A percentile compares a stretch with the other conserved stretches of the same genome.
Evolutionary conservation across 1,140 invertebrate genomes (phyloP).

Genomic region (Zaprionus tsacasi): DNA sequence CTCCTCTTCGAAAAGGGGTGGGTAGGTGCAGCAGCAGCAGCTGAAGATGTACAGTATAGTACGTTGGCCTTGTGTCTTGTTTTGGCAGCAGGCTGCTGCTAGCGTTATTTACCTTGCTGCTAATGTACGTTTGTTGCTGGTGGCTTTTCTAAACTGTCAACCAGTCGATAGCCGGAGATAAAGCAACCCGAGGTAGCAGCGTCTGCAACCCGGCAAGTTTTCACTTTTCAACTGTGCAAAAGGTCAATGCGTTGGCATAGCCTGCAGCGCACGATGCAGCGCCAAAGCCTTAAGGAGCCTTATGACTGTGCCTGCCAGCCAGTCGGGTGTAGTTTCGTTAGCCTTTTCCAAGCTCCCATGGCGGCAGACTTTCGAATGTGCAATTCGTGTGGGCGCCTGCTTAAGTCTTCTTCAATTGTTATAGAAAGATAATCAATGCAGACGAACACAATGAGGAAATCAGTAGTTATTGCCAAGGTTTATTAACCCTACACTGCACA

Average conservation of each 20-base stretch:
- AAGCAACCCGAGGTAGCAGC: slow-evolving; percentile 18
- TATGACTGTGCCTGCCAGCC: slow-evolving; percentile 14
- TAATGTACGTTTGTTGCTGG: slow-evolving; percentile 34
- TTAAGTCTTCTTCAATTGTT: slow-evolving; percentile 18
- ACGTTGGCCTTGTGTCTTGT: slow-evolving; percentile 40
- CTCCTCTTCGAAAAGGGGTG: slow-evolving; percentile 34
- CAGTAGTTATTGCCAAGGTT: slow-evolving; percentile 24
- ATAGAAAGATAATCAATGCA: slow-evolving; percentile 24
- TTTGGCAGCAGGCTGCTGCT: slow-evolving; percentile 38
- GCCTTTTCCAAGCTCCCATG: slow-evolving; percentile 27
- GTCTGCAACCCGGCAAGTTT: slow-evolving; percentile 50
- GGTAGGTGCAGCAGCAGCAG: slow-evolving; percentile 16
- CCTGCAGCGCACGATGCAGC: slow-evolving; percentile 10
- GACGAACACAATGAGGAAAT: slow-evolving; percentile 20
- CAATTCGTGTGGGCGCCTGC: slow-evolving; percentile 27
- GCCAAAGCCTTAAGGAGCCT: slow-evolving; percentile 31
- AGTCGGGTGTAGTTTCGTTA: slow-evolving; percentile 10
- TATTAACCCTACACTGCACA: slow-evolving; percentile 13
- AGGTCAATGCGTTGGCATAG: slow-evolving; percentile 62
- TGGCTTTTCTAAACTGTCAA: slow-evolving; percentile 81
- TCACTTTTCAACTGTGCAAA: slow-evolving; percentile 73
- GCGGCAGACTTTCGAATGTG: slow-evolving; percentile 39
- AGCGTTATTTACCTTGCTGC: slow-evolving; percentile 6
- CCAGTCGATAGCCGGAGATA: slow-evolving; percentile 42
- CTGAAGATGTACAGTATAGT: slow-evolving; percentile 33